These are phyloP conservation scores for Smithornis capensis DNA, from an alignment of 2,113 vertebrate genomes.

Conservation along the genomic window DNA sequence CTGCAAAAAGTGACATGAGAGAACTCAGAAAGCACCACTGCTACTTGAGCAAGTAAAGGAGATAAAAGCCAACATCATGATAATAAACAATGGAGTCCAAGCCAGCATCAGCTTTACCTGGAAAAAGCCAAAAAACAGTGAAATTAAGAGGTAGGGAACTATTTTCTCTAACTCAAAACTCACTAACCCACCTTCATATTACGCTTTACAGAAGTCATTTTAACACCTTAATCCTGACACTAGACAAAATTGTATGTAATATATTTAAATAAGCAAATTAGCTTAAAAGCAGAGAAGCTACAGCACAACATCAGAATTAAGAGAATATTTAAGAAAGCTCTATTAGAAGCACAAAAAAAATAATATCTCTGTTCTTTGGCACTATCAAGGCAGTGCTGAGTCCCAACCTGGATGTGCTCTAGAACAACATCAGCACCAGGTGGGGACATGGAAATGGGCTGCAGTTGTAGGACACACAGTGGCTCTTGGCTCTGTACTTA, in stretches of 20 bases:
- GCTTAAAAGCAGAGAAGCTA: neutral
- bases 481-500: constrained; percentile 54
- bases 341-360: neutral
- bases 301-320: neutral
- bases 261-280: neutral
- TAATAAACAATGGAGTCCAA: neutral
- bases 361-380: neutral
- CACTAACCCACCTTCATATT: neutral
- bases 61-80: neutral
- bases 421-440: neutral
- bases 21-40: neutral
- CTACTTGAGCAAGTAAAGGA: neutral
- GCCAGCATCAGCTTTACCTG: neutral
- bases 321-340: neutral
- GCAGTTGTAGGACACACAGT: neutral
- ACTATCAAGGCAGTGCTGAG: neutral
- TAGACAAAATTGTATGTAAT: neutral
- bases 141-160: neutral
- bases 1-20: neutral
- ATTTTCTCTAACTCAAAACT: neutral
- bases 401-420: neutral
- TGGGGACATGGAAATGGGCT: neutral
- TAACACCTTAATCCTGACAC: neutral
- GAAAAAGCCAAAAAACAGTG: neutral
- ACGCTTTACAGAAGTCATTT: neutral